Base-by-base conservation (phyloP, 2,797 vertebrate species). In the Sebastes flavidus region DNA sequence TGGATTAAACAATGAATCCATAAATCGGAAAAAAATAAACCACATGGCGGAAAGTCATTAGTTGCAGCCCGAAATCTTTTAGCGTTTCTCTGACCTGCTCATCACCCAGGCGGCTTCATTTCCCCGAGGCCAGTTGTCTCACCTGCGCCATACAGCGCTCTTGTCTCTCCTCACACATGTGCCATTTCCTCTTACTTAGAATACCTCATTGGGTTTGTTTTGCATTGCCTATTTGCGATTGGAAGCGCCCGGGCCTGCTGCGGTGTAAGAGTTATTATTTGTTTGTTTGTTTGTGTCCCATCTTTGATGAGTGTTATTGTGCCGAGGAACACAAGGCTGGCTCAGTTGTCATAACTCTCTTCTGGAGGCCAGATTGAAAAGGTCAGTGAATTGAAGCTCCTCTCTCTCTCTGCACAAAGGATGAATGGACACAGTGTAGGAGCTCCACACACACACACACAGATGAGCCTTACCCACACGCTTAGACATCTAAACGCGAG, bases 381-480 rank as follows among this genome's bases (percentile, higher is more conserved):
- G 94, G 94, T 95, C 94, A 95, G 68, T 59, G 87, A 83, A 91
- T 91, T 89, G 89, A 90, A 89, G 87, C 86, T 88, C 58, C 71
- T 65, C 83, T 90, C 75, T 83, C 71, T 65, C 83, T 90, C 46
- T 46, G 22, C 61, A 72, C 70, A 55, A 67, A 86, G 79, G 73
- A 89, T 85, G 83, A 89, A 91, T 91, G 78, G 88, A 82, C 71
- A 20, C 32, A 66, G 77, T 80, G 80, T 75, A 16, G 58, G 70
- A 81, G 69, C 77, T 8, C 20, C 34, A 36, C 75, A 67, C 68
- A 66, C 75, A 67, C 68, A 66, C 70, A 66, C 62, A 70, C 34
- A 68, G 12, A 42, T 9, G 46, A 60, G 55, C 42, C 22, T 18
- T 2, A 10, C 16, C 62, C 74, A 70, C 55, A 65, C 54, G 38